Base-by-base conservation (phyloP, 2,888 invertebrate species). In the Lamproptera curius region DNA sequence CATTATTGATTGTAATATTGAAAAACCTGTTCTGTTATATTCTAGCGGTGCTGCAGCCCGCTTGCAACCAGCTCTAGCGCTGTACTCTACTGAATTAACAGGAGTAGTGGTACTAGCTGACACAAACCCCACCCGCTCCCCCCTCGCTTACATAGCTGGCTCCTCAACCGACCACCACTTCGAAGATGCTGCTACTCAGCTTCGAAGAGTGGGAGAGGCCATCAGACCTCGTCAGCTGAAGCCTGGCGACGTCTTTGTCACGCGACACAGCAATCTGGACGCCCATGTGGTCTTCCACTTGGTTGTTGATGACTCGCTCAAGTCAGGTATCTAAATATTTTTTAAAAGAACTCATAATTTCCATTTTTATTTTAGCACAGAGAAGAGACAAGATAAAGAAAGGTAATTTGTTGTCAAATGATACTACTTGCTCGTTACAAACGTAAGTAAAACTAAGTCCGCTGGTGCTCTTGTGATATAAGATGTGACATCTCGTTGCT, bases 231-330 rank as follows among this genome's bases (percentile, higher is more conserved):
- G 59, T 90, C 90, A 62, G 58, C 84, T 96, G 55, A 93, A 92
- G 76, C 90, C 94, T 1, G 97, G 97, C 0, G 97, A 97, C 84
- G 93, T 96, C 66, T 94, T 93, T 70, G 90, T 96, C 49, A 95
- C 95, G 5, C 89, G 92, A 58, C 98, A 98, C 90, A 97, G 97
- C 61, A 98, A 98, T 90, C 90, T 99, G 56, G 96, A 97, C 73
- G 95, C 95, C 37, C 98, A 99, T 84, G 93, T 97, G 1, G 94
- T 98, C 39, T 99, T 98, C 85, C 99, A 99, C 71, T 91, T 99
- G 69, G 94, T 98, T 5, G 93, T 94, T 0, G 97, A 97, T 65
- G 84, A 89, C 33, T 89, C 89, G 17, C 78, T 91, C 10, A 72
- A 88, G 35, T 63, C 73, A 1, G 77, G 80, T 79, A 1, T n/a